Percentiles rank a stretch among this genome's conserved stretches.
Conservation (phyloP, 2,113 vertebrate genomes). For the Sylvia atricapilla region DNA sequence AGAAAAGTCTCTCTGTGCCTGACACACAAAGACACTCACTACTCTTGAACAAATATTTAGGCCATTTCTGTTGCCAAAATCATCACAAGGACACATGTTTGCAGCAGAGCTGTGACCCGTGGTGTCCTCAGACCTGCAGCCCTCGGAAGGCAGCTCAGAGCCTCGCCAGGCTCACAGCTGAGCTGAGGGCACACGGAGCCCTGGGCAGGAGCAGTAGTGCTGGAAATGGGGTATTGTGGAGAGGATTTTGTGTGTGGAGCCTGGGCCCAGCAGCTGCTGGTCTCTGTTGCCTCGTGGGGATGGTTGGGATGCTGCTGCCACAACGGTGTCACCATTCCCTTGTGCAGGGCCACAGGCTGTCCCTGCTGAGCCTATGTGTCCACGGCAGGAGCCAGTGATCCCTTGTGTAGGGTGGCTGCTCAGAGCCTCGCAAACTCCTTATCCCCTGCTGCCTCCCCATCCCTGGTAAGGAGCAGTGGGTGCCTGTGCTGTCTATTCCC, state of each 20-base stretch:
- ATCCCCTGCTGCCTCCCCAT: not conserved
- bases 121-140: not conserved
- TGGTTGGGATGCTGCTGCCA: accelerated
- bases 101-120: not conserved
- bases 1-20: slow-evolving; percentile 52
- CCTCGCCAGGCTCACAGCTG: not conserved
- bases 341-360: accelerated
- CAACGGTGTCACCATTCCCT: accelerated
- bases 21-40: slow-evolving; percentile 35
- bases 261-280: not conserved
- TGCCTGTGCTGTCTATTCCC: not conserved
- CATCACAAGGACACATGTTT: slow-evolving; percentile 15
- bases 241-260: not conserved
- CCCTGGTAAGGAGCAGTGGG: accelerated
- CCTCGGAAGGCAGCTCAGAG: not conserved
- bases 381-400: accelerated
- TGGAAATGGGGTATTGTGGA: accelerated
- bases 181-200: accelerated
- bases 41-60: slow-evolving; percentile 28
- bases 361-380: not conserved
- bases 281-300: not conserved
- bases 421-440: accelerated
- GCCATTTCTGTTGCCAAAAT: slow-evolving; percentile 8
- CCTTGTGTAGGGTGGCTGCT: accelerated
- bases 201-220: accelerated